These are phyloP conservation scores for Geodia barretti DNA, from an alignment of 37 sponge, comb jelly and placozoan genomes.

Conservation along the genomic window DNA sequence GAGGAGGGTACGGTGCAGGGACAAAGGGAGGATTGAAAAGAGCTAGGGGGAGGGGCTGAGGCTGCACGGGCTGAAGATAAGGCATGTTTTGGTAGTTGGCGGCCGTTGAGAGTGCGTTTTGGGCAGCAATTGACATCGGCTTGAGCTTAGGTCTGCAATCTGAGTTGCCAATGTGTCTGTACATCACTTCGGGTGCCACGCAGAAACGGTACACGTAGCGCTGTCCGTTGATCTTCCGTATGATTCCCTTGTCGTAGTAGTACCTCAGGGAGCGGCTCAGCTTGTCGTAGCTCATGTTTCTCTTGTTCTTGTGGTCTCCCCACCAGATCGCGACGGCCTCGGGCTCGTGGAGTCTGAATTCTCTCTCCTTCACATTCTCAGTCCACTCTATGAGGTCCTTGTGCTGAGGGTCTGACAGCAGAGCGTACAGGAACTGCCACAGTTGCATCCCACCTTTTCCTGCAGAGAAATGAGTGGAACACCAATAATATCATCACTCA, in stretches of 20 bases:
- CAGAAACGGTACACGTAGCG: constrained; percentile 78
- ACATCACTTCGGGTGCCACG: constrained; percentile 69
- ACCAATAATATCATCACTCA: no score
- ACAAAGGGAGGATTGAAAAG: background rate
- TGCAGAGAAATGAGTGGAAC: background rate
- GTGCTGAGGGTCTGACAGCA: constrained; percentile 56
- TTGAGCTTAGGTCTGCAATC: constrained; percentile 65
- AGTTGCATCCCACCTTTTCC: constrained; percentile 86
- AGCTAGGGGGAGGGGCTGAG: background rate
- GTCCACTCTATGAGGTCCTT: constrained; percentile 78
- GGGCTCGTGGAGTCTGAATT: constrained; percentile 79
- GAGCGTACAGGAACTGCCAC: constrained; percentile 84
- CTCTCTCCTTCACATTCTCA: constrained; percentile 42
- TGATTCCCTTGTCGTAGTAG: constrained; percentile 86
- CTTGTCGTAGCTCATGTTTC: constrained; percentile 90
- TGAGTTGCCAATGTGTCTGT: constrained; percentile 57
- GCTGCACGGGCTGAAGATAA: background rate
- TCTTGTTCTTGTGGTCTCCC: constrained; percentile 81
- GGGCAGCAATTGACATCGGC: constrained; percentile 52
- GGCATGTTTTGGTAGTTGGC: background rate
- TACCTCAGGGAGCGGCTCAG: constrained; percentile 87
- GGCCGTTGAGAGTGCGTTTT: constrained; percentile 20
- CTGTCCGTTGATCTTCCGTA: constrained; percentile 71
- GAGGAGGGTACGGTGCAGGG: background rate
- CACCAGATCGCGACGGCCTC: constrained; percentile 82